Percentiles rank a stretch among this genome's conserved stretches.
These are phyloP conservation scores for Pseudachorutes palmiensis DNA, from an alignment of 1,140 invertebrate species.

Conservation along the genomic window DNA sequence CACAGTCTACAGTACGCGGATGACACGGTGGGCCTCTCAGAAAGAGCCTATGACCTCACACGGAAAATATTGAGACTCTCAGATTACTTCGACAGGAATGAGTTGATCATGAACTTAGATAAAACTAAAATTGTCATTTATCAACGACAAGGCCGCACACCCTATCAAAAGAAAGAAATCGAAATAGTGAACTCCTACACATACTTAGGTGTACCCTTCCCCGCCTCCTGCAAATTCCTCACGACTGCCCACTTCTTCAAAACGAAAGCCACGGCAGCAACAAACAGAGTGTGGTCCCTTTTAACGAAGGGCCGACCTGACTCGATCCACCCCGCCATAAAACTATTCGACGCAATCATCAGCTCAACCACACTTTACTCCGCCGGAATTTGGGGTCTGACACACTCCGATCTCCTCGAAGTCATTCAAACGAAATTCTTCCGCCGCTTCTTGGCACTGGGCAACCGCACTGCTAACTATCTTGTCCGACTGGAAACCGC, in stretches of 20 bases:
- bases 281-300: not conserved
- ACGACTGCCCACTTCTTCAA: not conserved
- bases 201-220: conserved; percentile 17
- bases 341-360: not conserved
- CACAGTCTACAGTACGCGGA: not conserved
- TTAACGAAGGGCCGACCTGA: not conserved
- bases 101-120: not conserved
- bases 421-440: not conserved
- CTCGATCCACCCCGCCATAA: not conserved
- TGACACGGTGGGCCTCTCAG: not conserved
- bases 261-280: conserved; percentile 1
- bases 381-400: not conserved
- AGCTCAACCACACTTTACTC: not conserved
- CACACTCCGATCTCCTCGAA: not conserved
- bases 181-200: conserved; percentile 12
- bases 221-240: not conserved
- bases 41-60: not conserved
- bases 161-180: not conserved
- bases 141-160: not conserved
- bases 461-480: not conserved
- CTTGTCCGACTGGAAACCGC: not conserved
- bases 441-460: not conserved
- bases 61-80: conserved; percentile 32
- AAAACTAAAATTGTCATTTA: not conserved
- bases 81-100: conserved; percentile 9